Conservation (phyloP, 2,797 vertebrate genomes). For the Anisognathus igniventris region DNA sequence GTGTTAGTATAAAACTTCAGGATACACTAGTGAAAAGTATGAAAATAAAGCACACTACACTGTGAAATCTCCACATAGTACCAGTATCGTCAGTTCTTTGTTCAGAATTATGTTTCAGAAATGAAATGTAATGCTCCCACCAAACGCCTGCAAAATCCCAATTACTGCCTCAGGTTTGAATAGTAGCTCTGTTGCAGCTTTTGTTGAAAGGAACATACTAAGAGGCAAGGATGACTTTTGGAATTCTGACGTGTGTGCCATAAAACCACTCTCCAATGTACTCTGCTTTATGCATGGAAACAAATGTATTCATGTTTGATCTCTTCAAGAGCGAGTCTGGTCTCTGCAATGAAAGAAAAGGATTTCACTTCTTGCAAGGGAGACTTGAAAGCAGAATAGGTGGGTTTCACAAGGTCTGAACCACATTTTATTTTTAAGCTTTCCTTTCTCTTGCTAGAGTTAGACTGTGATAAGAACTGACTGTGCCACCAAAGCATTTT, state of each 20-base stretch:
- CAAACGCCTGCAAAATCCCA: slow-evolving; percentile 20
- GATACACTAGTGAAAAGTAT: background rate
- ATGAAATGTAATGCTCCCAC: background rate
- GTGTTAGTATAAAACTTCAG: slow-evolving; percentile 8
- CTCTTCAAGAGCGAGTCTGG: background rate
- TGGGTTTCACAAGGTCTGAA: slow-evolving; percentile 43
- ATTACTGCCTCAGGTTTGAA: slow-evolving; percentile 51
- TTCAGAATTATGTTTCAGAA: slow-evolving; percentile 24
- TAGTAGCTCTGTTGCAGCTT: slow-evolving; percentile 1
- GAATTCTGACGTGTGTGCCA: background rate
- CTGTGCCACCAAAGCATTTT: slow-evolving; percentile 59
- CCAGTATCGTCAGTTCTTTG: background rate
- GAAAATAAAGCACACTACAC: slow-evolving; percentile 10
- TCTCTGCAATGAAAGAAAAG: slow-evolving; percentile 2
- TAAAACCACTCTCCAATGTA: slow-evolving; percentile 16
- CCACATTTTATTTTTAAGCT: background rate
- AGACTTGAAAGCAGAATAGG: slow-evolving; percentile 9
- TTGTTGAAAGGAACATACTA: slow-evolving; percentile 11
- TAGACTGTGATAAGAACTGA: slow-evolving; percentile 60
- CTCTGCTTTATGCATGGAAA: slow-evolving; percentile 34
- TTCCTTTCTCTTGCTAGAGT: slow-evolving; percentile 12
- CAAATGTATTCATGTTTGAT: slow-evolving; percentile 30
- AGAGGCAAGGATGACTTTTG: background rate
- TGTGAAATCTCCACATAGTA: slow-evolving; percentile 10
- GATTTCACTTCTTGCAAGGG: slow-evolving; percentile 1